A percentile compares a stretch with the other conserved stretches of the same genome.
phyloP scores from a whole-genome alignment of 2,113 vertebrate species.

The Takifugu flavidus region DNA sequence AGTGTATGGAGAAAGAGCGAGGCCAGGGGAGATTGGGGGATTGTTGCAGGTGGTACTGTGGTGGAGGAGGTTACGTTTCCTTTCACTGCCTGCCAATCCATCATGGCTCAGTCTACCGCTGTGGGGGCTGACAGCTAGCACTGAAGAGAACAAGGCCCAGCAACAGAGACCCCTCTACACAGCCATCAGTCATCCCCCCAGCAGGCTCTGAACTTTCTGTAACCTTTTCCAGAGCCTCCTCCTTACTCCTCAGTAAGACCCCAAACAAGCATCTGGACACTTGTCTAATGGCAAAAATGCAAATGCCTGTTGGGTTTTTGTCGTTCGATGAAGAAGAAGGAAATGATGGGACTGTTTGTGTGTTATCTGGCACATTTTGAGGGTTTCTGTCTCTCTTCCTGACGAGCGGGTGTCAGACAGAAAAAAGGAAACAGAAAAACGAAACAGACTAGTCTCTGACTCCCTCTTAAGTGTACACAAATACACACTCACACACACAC shows the following conservation, averaged over 20 bases:
- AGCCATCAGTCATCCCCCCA: conserved; percentile 85
- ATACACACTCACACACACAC: conserved; percentile 28
- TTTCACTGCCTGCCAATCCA: conserved; percentile 95
- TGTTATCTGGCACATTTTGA: background rate
- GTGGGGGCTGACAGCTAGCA: conserved; percentile 84
- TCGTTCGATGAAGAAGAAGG: conserved; percentile 4
- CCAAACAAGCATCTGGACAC: conserved; percentile 9
- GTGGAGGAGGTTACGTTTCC: conserved; percentile 79
- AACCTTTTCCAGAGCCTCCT: conserved; percentile 82
- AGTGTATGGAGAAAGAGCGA: too few species aligned
- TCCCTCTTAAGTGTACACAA: background rate
- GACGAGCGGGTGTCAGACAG: conserved; percentile 50
- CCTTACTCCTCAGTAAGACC: conserved; percentile 71
- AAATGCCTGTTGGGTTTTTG: background rate
- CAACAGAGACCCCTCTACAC: conserved; percentile 82
- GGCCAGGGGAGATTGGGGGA: conserved; percentile 7
- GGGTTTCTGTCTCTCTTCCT: conserved; percentile 18
- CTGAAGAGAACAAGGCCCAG: conserved; percentile 85
- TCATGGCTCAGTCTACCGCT: conserved; percentile 92
- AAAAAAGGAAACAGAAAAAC: conserved; percentile 37
- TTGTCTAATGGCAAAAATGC: background rate
- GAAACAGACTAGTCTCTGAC: conserved; percentile 4
- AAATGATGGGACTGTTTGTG: conserved; percentile 1
- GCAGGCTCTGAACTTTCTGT: conserved; percentile 86
- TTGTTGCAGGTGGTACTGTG: conserved; percentile 69